Evolutionary conservation across 2,888 invertebrate species (phyloP), one percentile per base, ranked within the genome.

Genomic region (Erebia epiphron): DNA sequence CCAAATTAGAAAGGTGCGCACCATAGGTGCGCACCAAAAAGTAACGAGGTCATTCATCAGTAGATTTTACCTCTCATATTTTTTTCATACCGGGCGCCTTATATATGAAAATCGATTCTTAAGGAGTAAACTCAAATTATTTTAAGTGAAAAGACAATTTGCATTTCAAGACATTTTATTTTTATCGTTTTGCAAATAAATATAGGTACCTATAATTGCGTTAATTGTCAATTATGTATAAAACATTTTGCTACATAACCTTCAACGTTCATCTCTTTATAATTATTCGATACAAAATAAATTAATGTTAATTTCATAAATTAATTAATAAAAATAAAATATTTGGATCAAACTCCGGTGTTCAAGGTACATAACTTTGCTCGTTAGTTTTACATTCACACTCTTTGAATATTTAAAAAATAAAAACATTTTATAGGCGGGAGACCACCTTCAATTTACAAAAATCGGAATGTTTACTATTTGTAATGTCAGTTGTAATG

Each of bases 131-230:
- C n/a, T n/a, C n/a, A n/a, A n/a, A n/a, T n/a, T n/a, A n/a, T n/a
- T n/a, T n/a, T n/a, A n/a, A n/a, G n/a, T n/a, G 21, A 21, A 26
- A 26, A 62, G 7, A 46, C 49, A 16, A 46, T 54, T 54, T 56
- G 63, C 57, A 60, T 56, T 68, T 26, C 46, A 68, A 49, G 68
- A 62, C 52, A 66, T 67, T 73, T 74, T 72, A 72, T 68, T 74
- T 58, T 68, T 26, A 68, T 50, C 50, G 54, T 64, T 65, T 61
- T 72, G 68, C 70, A 72, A 74, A 70, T 67, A 67, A 67, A 69
- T 68, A 72, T 16, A 49, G 62, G n/a, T n/a, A n/a, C n/a, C n/a
- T n/a, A n/a, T n/a, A n/a, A n/a, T n/a, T n/a, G n/a, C n/a, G n/a
- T n/a, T n/a, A n/a, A n/a, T n/a, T n/a, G n/a, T n/a, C n/a, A n/a